Percentiles rank a stretch among this genome's conserved stretches.
Evolutionary conservation across 2,888 invertebrate species (phyloP).

Genomic region (Chymomyza procnemis): DNA sequence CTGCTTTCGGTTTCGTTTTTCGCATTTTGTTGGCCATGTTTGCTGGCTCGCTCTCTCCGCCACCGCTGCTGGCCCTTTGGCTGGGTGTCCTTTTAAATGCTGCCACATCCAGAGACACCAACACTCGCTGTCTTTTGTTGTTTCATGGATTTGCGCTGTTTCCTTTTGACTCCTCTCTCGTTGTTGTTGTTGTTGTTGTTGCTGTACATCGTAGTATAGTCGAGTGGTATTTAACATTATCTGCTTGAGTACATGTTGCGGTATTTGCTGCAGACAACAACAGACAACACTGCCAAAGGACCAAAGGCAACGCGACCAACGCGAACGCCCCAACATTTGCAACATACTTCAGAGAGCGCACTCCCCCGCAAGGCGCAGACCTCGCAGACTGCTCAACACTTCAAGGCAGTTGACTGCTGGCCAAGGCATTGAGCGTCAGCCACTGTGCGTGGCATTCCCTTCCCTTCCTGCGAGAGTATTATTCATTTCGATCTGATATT

Average conservation of each 20-base stretch:
- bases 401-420: not conserved
- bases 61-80: conserved; percentile 11
- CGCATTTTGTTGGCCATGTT: conserved; percentile 34
- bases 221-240: conserved; percentile 75
- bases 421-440: too few relatives aligned
- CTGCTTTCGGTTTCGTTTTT: conserved; percentile 63
- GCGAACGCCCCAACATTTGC: conserved; percentile 50
- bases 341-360: conserved; percentile 27
- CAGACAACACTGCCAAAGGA: conserved; percentile 56
- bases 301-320: conserved; percentile 1
- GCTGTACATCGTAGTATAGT: conserved; percentile 36
- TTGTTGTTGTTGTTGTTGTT: conserved; percentile 19
- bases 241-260: conserved; percentile 75
- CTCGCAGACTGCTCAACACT: not conserved
- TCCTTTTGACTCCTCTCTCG: conserved; percentile 44
- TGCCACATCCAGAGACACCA: conserved; percentile 14
- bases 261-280: conserved; percentile 74
- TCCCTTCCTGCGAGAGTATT: not conserved
- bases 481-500: not conserved
- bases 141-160: conserved; percentile 66
- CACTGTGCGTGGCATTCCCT: too few relatives aligned
- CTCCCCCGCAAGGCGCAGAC: not conserved
- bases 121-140: conserved; percentile 60
- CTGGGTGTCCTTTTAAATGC: conserved; percentile 66
- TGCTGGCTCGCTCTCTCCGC: not conserved